A percentile compares a stretch with the other conserved stretches of the same genome.
phyloP scores from a whole-genome alignment of 2,888 invertebrate genomes.

The Sepiola atlantica region DNA sequence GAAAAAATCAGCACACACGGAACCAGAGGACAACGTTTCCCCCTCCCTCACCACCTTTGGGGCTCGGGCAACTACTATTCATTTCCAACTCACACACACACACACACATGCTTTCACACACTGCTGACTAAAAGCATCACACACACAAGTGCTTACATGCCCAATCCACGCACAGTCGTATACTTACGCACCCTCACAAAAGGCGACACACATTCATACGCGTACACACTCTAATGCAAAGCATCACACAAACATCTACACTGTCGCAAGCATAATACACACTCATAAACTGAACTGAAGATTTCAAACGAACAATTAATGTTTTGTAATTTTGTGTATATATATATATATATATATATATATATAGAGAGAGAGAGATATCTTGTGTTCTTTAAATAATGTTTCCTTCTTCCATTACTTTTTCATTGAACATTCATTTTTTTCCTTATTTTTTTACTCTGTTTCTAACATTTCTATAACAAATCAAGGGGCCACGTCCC shows the following conservation, averaged over 20 bases:
- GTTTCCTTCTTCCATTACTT: neutral
- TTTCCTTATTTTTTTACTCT: too few relatives aligned
- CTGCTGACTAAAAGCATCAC: neutral
- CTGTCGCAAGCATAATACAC: too few relatives aligned
- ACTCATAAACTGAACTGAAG: neutral
- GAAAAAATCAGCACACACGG: too few relatives aligned
- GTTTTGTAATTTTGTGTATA: neutral
- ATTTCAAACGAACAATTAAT: neutral
- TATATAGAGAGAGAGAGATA: neutral
- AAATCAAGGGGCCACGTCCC: too few relatives aligned
- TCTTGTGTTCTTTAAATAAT: neutral
- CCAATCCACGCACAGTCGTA: neutral
- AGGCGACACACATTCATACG: too few relatives aligned
- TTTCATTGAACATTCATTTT: too few relatives aligned
- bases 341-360: slow-evolving; percentile 32
- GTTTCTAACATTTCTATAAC: too few relatives aligned
- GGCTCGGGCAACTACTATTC: too few relatives aligned
- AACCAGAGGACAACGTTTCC: too few relatives aligned
- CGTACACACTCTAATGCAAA: too few relatives aligned
- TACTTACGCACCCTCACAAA: neutral
- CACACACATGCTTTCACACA: neutral
- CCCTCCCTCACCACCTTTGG: too few relatives aligned
- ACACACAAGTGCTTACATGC: neutral
- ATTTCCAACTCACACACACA: neutral
- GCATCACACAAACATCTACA: too few relatives aligned